Evolutionary conservation across 1,140 invertebrate species (phyloP).

Genomic region (Leptinotarsa lineolata): DNA sequence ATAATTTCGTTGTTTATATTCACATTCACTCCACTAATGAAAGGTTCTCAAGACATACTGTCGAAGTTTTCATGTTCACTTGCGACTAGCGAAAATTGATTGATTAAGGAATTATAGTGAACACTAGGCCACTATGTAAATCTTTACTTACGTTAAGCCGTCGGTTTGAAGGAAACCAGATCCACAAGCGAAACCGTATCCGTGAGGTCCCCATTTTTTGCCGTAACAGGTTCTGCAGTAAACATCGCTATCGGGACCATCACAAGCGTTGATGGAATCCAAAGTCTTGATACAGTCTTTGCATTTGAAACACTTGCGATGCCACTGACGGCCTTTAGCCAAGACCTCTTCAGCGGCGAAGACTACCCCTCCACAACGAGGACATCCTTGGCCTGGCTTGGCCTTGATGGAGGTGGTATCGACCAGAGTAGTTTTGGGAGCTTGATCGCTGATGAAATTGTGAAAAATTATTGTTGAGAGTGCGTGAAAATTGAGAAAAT

Average conservation of each 20-base stretch:
- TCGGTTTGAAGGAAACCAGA: slow-evolving; percentile 92
- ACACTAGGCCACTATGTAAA: no score
- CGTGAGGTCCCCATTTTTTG: slow-evolving; percentile 92
- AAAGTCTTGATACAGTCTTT: slow-evolving; percentile 88
- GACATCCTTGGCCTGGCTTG: slow-evolving; percentile 83
- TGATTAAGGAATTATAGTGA: no score
- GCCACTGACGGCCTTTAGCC: slow-evolving; percentile 89
- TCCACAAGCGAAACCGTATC: slow-evolving; percentile 93
- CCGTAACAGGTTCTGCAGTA: slow-evolving; percentile 94
- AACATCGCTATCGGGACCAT: slow-evolving; percentile 86
- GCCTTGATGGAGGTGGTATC: slow-evolving; percentile 81
- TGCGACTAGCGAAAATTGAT: no score
- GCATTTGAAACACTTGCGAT: slow-evolving; percentile 98
- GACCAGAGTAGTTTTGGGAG: slow-evolving; percentile 73
- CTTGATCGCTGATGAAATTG: slow-evolving; percentile 62
- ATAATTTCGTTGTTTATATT: neutral
- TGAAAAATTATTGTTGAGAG: neutral
- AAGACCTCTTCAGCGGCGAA: slow-evolving; percentile 89
- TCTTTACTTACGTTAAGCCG: slow-evolving; percentile 74
- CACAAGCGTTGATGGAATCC: slow-evolving; percentile 91
- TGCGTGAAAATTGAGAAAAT: neutral
- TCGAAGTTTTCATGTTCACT: neutral
- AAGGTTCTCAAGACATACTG: neutral
- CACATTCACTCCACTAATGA: no score
- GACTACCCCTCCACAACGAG: slow-evolving; percentile 86